Percentiles rank a stretch among this genome's conserved stretches.
These are phyloP conservation scores for Hirtodrosophila histrioides DNA, from an alignment of 2,888 invertebrate species.

Conservation along the genomic window DNA sequence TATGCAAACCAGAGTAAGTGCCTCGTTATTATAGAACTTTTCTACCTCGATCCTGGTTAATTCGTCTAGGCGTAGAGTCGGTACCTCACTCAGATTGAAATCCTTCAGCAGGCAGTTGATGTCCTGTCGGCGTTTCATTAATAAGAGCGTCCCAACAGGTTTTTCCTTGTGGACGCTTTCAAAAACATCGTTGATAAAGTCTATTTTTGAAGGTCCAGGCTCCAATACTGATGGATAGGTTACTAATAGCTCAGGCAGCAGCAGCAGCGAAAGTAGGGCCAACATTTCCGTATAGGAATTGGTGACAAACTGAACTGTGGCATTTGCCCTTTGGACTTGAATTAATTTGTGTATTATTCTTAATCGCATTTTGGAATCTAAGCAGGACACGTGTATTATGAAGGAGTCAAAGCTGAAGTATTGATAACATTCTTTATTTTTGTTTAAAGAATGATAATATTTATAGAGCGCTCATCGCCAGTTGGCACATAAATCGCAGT, in stretches of 20 bases:
- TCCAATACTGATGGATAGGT: neutral
- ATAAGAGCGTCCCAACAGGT: slow-evolving; percentile 17
- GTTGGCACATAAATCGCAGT: too few species aligned
- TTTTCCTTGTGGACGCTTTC: neutral
- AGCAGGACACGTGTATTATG: too few species aligned
- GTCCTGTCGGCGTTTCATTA: slow-evolving; percentile 6
- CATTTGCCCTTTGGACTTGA: neutral
- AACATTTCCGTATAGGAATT: slow-evolving; percentile 27
- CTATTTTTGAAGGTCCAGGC: neutral
- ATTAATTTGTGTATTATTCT: slow-evolving; percentile 1
- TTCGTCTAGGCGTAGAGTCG: slow-evolving; percentile 8
- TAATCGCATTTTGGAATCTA: too few species aligned
- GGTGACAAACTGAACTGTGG: slow-evolving; percentile 10
- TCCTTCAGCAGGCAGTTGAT: neutral
- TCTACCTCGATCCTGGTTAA: neutral
- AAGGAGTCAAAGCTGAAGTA: too few species aligned
- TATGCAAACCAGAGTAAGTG: slow-evolving; percentile 31
- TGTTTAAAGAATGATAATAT: too few species aligned
- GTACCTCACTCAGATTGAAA: neutral
- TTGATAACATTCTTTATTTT: too few species aligned
- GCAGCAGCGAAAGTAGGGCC: neutral
- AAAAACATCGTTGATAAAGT: slow-evolving; percentile 14
- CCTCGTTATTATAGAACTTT: slow-evolving; percentile 1
- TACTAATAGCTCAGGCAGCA: neutral
- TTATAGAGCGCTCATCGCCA: too few species aligned